phyloP scores from a whole-genome alignment of 2,113 vertebrate genomes.

The Tachysurus fulvidraco region DNA sequence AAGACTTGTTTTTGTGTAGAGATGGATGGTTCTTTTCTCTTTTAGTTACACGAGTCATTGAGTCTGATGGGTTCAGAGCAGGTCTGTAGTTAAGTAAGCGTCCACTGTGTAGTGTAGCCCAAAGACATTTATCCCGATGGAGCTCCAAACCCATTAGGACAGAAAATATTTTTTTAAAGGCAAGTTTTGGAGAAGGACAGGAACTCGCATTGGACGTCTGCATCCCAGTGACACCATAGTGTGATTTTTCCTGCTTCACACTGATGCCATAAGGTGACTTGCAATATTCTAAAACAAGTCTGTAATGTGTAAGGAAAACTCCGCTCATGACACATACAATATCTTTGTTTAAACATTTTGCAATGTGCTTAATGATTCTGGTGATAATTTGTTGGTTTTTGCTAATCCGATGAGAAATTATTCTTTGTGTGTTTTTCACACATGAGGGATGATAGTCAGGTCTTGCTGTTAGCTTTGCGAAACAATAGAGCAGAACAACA shows the following conservation, averaged over 20 bases:
- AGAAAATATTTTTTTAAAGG: neutral
- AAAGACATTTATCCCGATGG: conserved; percentile 54
- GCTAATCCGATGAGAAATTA: neutral
- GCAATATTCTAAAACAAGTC: neutral
- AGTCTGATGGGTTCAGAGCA: conserved; percentile 18
- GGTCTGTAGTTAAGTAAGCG: conserved; percentile 25
- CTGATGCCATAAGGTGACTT: neutral
- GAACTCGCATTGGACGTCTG: neutral
- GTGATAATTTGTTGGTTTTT: neutral
- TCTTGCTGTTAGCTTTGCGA: neutral
- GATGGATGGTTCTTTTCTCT: conserved; percentile 50
- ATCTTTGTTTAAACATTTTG: neutral
- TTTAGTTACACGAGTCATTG: neutral
- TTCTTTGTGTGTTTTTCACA: neutral
- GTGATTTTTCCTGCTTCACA: neutral
- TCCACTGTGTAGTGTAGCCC: conserved; percentile 47
- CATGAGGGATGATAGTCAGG: neutral
- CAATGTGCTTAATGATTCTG: neutral
- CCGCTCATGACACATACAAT: neutral
- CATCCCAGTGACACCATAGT: neutral
- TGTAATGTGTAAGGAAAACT: neutral
- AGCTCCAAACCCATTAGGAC: conserved; percentile 59
- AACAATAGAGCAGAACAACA: neutral
- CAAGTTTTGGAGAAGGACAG: neutral
- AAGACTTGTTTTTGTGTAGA: conserved; percentile 47